Evolutionary conservation across 2,797 vertebrate genomes (phyloP).

Genomic region (Oophaga sylvatica): DNA sequence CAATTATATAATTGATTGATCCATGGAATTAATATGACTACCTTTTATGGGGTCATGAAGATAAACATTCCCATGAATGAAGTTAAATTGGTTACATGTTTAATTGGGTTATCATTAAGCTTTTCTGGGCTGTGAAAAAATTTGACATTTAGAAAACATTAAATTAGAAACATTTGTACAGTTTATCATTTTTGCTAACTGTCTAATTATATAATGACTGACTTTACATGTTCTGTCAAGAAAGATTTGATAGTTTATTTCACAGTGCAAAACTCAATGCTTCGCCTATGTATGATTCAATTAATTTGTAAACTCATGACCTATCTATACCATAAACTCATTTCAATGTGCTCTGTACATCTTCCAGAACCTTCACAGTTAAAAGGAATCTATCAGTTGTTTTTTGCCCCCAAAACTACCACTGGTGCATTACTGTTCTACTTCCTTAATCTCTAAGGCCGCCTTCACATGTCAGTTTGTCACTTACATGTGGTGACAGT

Average conservation of each 20-base stretch:
- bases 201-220: neutral
- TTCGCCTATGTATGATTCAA: neutral
- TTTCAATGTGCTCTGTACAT: neutral
- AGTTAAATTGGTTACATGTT: neutral
- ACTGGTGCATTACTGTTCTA: no score
- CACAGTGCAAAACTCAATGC: neutral
- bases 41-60: conserved; percentile 9
- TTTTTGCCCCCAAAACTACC: no score
- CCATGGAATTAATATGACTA: neutral
- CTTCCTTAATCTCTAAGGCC: no score
- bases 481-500: no score
- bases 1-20: neutral
- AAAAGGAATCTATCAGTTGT: neutral
- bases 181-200: neutral
- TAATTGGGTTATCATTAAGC: conserved; percentile 5
- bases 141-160: conserved; percentile 18
- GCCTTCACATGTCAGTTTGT: no score
- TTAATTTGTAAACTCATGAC: neutral
- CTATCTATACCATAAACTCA: neutral
- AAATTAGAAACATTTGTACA: neutral
- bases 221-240: neutral
- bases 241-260: neutral
- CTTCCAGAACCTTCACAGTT: neutral
- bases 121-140: neutral
- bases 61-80: neutral